A percentile compares a stretch with the other conserved stretches of the same genome.
Conservation (phyloP, 2,888 invertebrate species). For the Idaea straminata region DNA sequence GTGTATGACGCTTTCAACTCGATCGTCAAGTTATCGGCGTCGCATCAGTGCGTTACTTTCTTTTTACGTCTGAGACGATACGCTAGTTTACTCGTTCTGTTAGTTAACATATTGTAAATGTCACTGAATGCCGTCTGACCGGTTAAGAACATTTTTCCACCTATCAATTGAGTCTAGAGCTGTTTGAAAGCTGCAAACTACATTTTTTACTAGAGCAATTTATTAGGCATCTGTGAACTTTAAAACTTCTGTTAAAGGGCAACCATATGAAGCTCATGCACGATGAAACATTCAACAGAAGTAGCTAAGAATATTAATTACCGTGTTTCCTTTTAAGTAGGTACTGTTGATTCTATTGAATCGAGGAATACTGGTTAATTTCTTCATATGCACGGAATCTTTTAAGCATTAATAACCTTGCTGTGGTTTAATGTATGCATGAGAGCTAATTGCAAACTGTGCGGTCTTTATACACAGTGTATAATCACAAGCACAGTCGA, state of each 20-base stretch:
- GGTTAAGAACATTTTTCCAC: slow-evolving; percentile 56
- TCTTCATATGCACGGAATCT: slow-evolving; percentile 12
- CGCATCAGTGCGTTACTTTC: slow-evolving; percentile 52
- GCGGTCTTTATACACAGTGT: slow-evolving; percentile 22
- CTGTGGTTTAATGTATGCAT: slow-evolving; percentile 19
- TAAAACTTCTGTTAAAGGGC: slow-evolving; percentile 17
- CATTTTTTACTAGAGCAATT: slow-evolving; percentile 24
- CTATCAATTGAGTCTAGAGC: slow-evolving; percentile 47
- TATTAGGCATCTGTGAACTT: slow-evolving; percentile 34
- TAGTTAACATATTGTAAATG: slow-evolving; percentile 71
- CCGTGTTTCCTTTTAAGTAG: slow-evolving; percentile 17
- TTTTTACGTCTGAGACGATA: slow-evolving; percentile 49
- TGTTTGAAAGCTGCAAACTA: slow-evolving; percentile 62
- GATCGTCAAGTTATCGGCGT: slow-evolving; percentile 24
- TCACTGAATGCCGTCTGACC: slow-evolving; percentile 65
- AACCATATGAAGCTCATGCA: slow-evolving; percentile 4
- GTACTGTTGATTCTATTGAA: neutral
- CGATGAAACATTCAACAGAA: slow-evolving; percentile 12
- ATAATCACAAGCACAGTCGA: slow-evolving; percentile 25
- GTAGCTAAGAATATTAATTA: slow-evolving; percentile 20
- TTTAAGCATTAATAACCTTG: slow-evolving; percentile 10
- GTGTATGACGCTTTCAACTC: slow-evolving; percentile 15
- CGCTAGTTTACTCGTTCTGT: slow-evolving; percentile 57
- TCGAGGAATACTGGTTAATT: slow-evolving; percentile 13
- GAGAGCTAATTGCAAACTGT: slow-evolving; percentile 25